Percentiles rank a stretch among this genome's conserved stretches.
Evolutionary conservation across 2,888 invertebrate species (phyloP).

Genomic region (Periphyllus acericola): DNA sequence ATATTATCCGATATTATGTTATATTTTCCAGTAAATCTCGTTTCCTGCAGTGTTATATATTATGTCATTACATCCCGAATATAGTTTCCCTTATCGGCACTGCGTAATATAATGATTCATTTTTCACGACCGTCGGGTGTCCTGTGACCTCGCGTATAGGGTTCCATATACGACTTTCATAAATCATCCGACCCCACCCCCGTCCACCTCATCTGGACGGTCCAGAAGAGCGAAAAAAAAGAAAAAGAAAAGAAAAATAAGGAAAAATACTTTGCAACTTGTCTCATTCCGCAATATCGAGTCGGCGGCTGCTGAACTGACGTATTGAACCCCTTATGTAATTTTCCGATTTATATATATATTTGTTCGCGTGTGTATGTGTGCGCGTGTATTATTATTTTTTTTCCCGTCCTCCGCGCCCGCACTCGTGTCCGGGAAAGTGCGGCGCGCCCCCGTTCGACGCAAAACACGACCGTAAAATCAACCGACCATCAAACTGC

Average conservation of each 20-base stretch:
- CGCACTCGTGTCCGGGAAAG: background rate
- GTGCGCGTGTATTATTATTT: background rate
- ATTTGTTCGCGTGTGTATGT: too few relatives aligned
- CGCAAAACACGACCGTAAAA: slow-evolving; percentile 55
- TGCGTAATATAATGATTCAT: slow-evolving; percentile 33
- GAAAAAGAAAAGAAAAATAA: background rate
- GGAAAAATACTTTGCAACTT: background rate
- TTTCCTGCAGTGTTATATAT: background rate
- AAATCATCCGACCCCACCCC: slow-evolving; percentile 40
- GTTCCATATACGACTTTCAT: slow-evolving; percentile 19
- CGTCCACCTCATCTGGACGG: background rate
- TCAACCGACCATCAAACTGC: slow-evolving; percentile 57
- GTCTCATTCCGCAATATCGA: slow-evolving; percentile 7
- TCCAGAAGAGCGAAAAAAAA: background rate
- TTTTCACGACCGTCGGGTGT: slow-evolving; percentile 41
- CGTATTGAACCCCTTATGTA: slow-evolving; percentile 30
- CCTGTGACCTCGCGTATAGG: background rate
- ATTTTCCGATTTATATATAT: slow-evolving; percentile 17
- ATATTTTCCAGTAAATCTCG: slow-evolving; percentile 1
- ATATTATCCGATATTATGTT: background rate
- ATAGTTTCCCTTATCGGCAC: background rate
- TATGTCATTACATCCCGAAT: slow-evolving; percentile 23
- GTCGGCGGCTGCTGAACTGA: background rate
- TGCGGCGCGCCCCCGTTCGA: background rate
- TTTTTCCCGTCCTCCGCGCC: background rate